Base-by-base conservation (phyloP, 2,113 vertebrate species). In the Atherinomorus stipes region DNA sequence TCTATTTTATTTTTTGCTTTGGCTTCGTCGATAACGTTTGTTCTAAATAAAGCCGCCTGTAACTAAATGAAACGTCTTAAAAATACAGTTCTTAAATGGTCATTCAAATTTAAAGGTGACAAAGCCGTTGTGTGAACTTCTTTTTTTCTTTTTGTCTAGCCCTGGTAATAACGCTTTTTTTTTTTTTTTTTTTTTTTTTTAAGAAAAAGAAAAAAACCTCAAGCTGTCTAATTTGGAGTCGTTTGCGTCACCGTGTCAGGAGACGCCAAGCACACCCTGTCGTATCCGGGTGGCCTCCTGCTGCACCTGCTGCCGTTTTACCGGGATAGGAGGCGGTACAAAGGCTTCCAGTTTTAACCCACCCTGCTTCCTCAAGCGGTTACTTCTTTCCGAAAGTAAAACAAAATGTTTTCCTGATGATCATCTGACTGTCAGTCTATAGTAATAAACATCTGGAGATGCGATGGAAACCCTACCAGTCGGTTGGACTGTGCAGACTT, bases 251-350 rank as follows among this genome's bases (percentile, higher is more conserved):
- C 7, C 2, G 61, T 19, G 1, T 44, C 8, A 26, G 22, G 31
- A 40, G 21, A 15, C 22, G 16, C 7, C 19, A 23, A 38, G n/a
- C 76, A 71, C 85, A 69, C 74, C 82, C 74, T 53, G 78, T 25
- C 34, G 73, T 22, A 88, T 91, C 92, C 90, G 89, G 90, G 81
- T 88, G 38, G 42, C 56, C 25, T 25, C 65, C 4, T n/a, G 50
- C 6, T 23, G 50, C 78, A 78, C 72, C 83, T 81, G 86, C 23
- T 64, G 60, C 23, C 57, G 31, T 71, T 76, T 67, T 19, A 70
- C 76, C 45, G 4, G 72, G 25, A 73, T 9, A 25, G 19, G 8
- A 31, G 28, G 28, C 28, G 28, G 28, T 31, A 31, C 28, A 31
- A 31, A 7, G 7, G 31, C 31, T 34, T 34, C 53, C 40, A 56